A percentile compares a stretch with the other conserved stretches of the same genome.
Evolutionary conservation across 2,888 invertebrate species (phyloP).

Genomic region (Tachina grossa): DNA sequence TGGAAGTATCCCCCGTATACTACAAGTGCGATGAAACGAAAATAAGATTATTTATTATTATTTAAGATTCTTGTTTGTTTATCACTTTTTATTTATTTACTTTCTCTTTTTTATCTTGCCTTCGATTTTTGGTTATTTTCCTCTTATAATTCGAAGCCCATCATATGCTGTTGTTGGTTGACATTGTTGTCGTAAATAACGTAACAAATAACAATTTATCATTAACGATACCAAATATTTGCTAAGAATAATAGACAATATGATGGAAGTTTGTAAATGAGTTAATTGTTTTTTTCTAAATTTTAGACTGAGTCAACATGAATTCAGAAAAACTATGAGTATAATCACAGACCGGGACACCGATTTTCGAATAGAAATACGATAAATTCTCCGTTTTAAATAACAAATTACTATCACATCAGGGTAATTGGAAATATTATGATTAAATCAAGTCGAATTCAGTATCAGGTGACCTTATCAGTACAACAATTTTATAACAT

Average conservation of each 20-base stretch:
- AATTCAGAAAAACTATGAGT: too few relatives aligned
- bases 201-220: constrained; percentile 68
- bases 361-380: too few relatives aligned
- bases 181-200: constrained; percentile 60
- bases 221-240: constrained; percentile 47
- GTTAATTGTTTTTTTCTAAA: background rate
- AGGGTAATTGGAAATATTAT: too few relatives aligned
- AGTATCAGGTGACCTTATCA: too few relatives aligned
- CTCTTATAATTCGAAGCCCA: constrained; percentile 42
- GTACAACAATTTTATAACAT: too few relatives aligned
- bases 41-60: constrained; percentile 63
- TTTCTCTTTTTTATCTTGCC: background rate
- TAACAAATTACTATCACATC: too few relatives aligned
- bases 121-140: constrained; percentile 4
- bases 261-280: constrained; percentile 1
- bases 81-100: background rate
- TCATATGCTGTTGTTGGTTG: constrained; percentile 64
- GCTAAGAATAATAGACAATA: background rate
- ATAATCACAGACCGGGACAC: too few relatives aligned
- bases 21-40: constrained; percentile 24
- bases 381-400: too few relatives aligned
- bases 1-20: background rate
- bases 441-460: too few relatives aligned
- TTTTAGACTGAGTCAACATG: background rate
- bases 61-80: constrained; percentile 28